Conservation (phyloP, 2,888 invertebrate genomes). For the Ligdia adustata region DNA sequence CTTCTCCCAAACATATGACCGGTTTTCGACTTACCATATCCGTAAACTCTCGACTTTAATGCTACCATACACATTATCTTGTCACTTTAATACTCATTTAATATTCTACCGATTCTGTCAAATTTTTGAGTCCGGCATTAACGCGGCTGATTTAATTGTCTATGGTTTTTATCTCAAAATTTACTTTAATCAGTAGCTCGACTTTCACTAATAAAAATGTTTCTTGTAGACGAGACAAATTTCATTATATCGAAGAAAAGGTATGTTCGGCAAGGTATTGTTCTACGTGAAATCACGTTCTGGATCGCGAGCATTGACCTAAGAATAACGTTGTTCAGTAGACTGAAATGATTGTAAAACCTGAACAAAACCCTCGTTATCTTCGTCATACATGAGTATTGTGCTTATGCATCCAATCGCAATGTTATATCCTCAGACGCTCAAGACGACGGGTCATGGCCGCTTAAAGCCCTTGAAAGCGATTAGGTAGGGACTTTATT, state of each 20-base stretch:
- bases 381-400: conserved; percentile 39
- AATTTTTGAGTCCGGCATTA: conserved; percentile 18
- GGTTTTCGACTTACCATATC: conserved; percentile 25
- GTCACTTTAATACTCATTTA: conserved; percentile 37
- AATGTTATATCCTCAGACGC: conserved; percentile 54
- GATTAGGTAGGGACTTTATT: conserved; percentile 67
- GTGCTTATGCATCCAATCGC: conserved; percentile 60
- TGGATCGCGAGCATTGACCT: conserved; percentile 26
- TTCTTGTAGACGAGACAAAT: background rate
- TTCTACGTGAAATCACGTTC: conserved; percentile 11
- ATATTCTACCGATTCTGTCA: conserved; percentile 32
- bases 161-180: conserved; percentile 19
- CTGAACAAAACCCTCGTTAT: conserved; percentile 38
- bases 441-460: conserved; percentile 76
- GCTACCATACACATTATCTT: conserved; percentile 27
- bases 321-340: conserved; percentile 35
- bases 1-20: conserved; percentile 25
- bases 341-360: conserved; percentile 44
- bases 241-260: background rate
- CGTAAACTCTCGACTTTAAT: conserved; percentile 34
- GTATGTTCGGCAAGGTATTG: background rate
- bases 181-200: conserved; percentile 17
- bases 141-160: conserved; percentile 27
- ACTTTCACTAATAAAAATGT: conserved; percentile 26
- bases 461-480: conserved; percentile 82